These are phyloP conservation scores for Archilochus colubris DNA, from an alignment of 2,113 vertebrate species.

Conservation along the genomic window DNA sequence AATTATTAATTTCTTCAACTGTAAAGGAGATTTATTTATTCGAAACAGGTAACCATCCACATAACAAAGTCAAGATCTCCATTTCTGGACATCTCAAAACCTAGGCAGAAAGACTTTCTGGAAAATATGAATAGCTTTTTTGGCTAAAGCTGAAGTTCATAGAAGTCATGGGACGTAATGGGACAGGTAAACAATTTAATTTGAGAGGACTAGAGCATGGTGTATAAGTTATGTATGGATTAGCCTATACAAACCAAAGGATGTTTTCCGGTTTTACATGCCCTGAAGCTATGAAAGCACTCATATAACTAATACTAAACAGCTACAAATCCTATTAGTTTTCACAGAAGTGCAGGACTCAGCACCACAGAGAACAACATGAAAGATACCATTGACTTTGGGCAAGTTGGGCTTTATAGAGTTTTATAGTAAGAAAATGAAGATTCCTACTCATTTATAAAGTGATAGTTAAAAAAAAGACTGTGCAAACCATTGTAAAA, in stretches of 20 bases:
- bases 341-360: neutral
- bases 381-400: neutral
- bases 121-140: neutral
- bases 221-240: neutral
- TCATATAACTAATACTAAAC: neutral
- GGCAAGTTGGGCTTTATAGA: accelerated
- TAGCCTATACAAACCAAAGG: neutral
- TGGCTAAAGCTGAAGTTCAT: neutral
- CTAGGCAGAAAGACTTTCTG: neutral
- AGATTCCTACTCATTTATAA: neutral
- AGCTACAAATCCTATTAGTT: neutral
- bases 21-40: neutral
- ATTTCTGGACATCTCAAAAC: neutral
- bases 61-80: neutral
- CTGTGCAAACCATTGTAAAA: neutral
- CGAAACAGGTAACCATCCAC: too few relatives aligned
- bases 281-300: neutral
- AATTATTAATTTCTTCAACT: neutral
- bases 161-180: neutral
- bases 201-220: accelerated
- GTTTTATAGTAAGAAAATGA: neutral
- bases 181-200: neutral
- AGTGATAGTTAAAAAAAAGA: neutral
- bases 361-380: neutral
- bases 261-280: neutral